Evolutionary conservation across 2,797 vertebrate species (phyloP).

Genomic region (Microctenopoma lineatum): DNA sequence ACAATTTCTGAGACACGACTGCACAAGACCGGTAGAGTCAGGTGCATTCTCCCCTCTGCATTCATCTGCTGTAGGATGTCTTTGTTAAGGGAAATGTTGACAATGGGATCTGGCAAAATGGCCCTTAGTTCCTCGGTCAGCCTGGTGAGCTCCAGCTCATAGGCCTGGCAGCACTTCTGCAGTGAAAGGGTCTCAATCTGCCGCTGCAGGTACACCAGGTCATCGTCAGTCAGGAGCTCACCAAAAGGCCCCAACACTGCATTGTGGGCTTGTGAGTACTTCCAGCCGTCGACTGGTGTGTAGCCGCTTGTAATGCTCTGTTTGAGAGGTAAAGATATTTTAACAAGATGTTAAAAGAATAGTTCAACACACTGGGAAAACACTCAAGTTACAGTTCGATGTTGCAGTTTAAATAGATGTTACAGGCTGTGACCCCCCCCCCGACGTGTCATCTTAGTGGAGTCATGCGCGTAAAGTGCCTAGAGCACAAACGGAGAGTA

Average conservation of each 20-base stretch:
- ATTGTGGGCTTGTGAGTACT: slow-evolving; percentile 87
- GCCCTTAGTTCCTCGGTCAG: slow-evolving; percentile 87
- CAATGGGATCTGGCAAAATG: slow-evolving; percentile 88
- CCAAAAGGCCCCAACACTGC: slow-evolving; percentile 94
- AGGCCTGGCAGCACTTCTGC: slow-evolving; percentile 87
- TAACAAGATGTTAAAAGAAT: not conserved
- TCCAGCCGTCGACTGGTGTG: slow-evolving; percentile 80
- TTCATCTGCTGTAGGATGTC: slow-evolving; percentile 79
- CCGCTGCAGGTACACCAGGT: slow-evolving; percentile 89
- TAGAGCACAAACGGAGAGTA: slow-evolving; percentile 25
- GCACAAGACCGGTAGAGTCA: slow-evolving; percentile 88
- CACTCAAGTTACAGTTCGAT: not conserved
- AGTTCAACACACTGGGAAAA: not conserved
- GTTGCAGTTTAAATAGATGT: not conserved
- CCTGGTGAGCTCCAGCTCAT: slow-evolving; percentile 87
- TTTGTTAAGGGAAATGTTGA: slow-evolving; percentile 88
- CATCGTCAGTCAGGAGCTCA: slow-evolving; percentile 92
- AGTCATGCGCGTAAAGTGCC: not conserved
- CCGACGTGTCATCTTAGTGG: too few species aligned
- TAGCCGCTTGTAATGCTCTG: slow-evolving; percentile 65
- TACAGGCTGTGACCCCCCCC: not conserved
- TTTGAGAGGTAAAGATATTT: slow-evolving; percentile 12
- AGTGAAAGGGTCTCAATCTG: slow-evolving; percentile 90
- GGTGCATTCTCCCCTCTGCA: slow-evolving; percentile 58
- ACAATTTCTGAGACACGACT: slow-evolving; percentile 89